These are phyloP conservation scores for Druceiella hillmani DNA, from an alignment of 2,888 invertebrate genomes.

Conservation along the genomic window DNA sequence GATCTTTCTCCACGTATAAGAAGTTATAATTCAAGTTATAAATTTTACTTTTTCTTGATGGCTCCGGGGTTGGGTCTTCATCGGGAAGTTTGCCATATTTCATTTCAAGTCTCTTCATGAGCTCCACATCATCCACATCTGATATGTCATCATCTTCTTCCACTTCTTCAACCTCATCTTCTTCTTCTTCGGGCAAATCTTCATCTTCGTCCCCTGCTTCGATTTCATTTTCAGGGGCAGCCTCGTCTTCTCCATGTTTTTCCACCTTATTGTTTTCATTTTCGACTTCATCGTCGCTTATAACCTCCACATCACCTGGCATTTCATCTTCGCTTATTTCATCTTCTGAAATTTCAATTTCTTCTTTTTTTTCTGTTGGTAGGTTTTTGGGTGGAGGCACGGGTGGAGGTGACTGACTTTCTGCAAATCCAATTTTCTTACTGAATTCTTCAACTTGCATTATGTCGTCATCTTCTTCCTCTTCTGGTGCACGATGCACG, in stretches of 20 bases:
- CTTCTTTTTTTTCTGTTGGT: conserved; percentile 22
- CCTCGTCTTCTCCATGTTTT: conserved; percentile 30
- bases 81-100: conserved; percentile 67
- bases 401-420: no score
- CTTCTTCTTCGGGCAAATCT: conserved; percentile 44
- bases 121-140: conserved; percentile 64
- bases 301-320: conserved; percentile 43
- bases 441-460: no score
- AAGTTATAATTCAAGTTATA: no score
- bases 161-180: conserved; percentile 43
- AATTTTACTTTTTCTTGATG: no score
- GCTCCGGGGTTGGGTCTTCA: conserved; percentile 35
- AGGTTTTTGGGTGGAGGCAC: no score
- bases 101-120: conserved; percentile 63
- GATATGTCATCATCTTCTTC: conserved; percentile 50
- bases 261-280: conserved; percentile 11
- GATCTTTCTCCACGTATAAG: no score
- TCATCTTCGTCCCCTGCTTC: conserved; percentile 34
- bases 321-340: conserved; percentile 34
- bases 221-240: conserved; percentile 35
- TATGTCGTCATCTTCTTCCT: no score
- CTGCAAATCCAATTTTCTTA: no score
- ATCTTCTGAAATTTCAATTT: conserved; percentile 23
- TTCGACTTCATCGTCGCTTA: conserved; percentile 33
- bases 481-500: no score